Conservation (phyloP, 2,888 invertebrate genomes). For the Syrista parreyssii region DNA sequence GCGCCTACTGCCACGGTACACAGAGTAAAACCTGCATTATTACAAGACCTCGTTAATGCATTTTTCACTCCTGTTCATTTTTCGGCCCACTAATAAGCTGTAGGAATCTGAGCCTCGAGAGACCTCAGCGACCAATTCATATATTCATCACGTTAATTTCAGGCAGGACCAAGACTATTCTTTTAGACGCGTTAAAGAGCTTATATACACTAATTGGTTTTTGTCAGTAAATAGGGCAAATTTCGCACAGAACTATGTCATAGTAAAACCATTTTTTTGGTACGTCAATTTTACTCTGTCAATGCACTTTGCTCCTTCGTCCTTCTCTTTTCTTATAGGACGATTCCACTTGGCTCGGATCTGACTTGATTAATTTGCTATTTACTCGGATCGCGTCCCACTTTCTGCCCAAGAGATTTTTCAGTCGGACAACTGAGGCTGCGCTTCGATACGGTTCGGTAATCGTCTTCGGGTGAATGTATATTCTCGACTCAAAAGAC, state of each 20-base stretch:
- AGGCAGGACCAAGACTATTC: background rate
- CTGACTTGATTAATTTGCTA: background rate
- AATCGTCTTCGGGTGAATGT: background rate
- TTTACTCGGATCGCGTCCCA: background rate
- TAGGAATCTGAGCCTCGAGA: background rate
- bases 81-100: background rate
- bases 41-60: background rate
- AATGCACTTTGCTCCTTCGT: background rate
- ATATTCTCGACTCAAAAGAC: background rate
- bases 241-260: background rate
- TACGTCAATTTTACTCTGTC: background rate
- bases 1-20: background rate
- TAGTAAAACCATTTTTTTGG: background rate
- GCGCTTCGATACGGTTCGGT: background rate
- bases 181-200: background rate
- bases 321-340: background rate
- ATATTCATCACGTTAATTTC: background rate
- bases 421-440: background rate
- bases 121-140: background rate
- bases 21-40: background rate
- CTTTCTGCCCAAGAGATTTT: background rate
- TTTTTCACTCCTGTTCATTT: background rate
- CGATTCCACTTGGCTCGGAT: background rate
- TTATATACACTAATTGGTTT: background rate
- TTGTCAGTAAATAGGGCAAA: background rate